Evolutionary conservation across 1,140 invertebrate species (phyloP).

Genomic region (Drosophila nebulosa): DNA sequence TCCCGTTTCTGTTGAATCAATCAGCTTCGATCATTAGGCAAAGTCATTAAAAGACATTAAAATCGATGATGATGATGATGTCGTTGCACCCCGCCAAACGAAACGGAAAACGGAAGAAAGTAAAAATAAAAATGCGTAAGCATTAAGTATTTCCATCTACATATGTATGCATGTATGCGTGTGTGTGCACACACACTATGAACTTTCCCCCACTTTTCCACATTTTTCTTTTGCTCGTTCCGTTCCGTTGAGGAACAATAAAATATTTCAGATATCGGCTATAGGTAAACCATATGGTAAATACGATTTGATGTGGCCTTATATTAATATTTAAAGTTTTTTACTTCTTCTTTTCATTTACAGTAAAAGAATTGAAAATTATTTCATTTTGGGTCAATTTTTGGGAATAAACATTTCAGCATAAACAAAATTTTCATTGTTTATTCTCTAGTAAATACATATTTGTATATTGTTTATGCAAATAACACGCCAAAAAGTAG

Average conservation of each 20-base stretch:
- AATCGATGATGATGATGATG: neutral
- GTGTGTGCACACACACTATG: no score
- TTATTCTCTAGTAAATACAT: neutral
- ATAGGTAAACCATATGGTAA: neutral
- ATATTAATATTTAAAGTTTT: no score
- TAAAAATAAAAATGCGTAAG: conserved; percentile 8
- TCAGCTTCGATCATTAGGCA: conserved; percentile 68
- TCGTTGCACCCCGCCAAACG: neutral
- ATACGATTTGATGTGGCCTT: neutral
- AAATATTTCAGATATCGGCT: neutral
- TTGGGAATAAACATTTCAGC: neutral
- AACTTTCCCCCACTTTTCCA: neutral
- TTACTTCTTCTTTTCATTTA: no score
- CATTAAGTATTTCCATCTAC: no score
- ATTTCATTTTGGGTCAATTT: neutral
- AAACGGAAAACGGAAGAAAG: conserved; percentile 17
- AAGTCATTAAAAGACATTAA: conserved; percentile 74
- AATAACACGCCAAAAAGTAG: neutral
- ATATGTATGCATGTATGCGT: no score
- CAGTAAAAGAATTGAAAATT: neutral
- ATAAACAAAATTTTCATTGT: neutral
- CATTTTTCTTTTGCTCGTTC: neutral
- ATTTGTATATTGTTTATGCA: neutral
- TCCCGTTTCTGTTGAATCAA: conserved; percentile 52
- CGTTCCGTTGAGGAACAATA: conserved; percentile 16